Base-by-base conservation (phyloP, 2,888 invertebrate species). In the Portevinia maculata region DNA sequence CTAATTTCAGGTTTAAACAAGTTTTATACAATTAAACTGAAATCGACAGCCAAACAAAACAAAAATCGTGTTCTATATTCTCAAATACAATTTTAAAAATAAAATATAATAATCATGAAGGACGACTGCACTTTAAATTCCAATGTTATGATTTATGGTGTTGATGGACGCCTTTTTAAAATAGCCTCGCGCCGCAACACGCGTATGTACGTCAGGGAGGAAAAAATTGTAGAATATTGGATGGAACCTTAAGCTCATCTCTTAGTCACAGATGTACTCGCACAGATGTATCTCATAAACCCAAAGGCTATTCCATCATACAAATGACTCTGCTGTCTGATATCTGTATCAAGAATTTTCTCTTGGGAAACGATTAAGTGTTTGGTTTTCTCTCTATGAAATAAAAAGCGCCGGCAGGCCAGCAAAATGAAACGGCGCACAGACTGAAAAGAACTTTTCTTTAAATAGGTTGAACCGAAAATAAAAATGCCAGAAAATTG, bases 401-500 rank as follows among this genome's bases (percentile, higher is more conserved):
- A 19, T 30, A 30, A 28, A 52, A 44, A 52, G 32, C 52, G 50
- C 52, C 67, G 41, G n/a, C 37, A 11, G 39, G 39, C 39, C 21
- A 13, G 11, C 11, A 75, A 52, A 34, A 34, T 13, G 8, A 21
- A 8, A 30, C 62, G 15, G 13, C 19, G 32, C 19, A 11, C 57
- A 44, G 39, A 52, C 15, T 39, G 37, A 44, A 24, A 52, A 44
- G 28, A 41, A 52, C 50, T 48, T 46, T 37, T 73, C 67, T 79
- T 67, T 62, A 75, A 65, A 65, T 62, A 67, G 46, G 52, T 21
- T 60, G 19, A 69, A 55, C 53, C 46, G 52, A 73, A 74, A 79
- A 79, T 79, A 79, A 67, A n/a, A 62, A 59, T 39, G 39, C 60
- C 73, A 55, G 37, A 60, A 34, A 46, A 73, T 79, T 79, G 79